These are phyloP conservation scores for Penaeus indicus DNA, from an alignment of 1,140 invertebrate genomes.

Conservation along the genomic window DNA sequence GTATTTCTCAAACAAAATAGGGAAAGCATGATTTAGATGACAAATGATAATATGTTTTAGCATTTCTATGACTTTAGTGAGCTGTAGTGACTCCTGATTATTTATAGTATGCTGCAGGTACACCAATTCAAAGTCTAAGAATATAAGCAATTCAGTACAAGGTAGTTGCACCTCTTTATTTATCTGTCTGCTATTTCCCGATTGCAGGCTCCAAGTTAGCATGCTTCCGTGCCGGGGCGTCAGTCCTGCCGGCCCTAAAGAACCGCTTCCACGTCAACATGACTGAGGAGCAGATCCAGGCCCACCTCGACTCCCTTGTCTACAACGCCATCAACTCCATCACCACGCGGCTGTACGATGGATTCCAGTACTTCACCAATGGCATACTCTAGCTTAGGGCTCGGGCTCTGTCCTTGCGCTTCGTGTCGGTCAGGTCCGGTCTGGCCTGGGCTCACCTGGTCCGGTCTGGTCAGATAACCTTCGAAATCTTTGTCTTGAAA, in stretches of 20 bases:
- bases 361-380: conserved; percentile 99
- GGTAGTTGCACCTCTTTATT: background rate
- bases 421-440: background rate
- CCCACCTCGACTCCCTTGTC: conserved; percentile 92
- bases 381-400: conserved; percentile 81
- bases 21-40: too few relatives aligned
- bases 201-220: conserved; percentile 91
- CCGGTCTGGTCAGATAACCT: too few relatives aligned
- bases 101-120: too few relatives aligned
- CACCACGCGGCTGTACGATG: conserved; percentile 98
- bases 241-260: conserved; percentile 87
- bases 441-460: too few relatives aligned
- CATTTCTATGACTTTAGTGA: too few relatives aligned
- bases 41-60: too few relatives aligned
- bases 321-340: conserved; percentile 94
- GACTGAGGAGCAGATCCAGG: conserved; percentile 95
- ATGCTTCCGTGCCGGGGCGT: conserved; percentile 92
- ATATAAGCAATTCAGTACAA: too few relatives aligned
- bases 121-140: too few relatives aligned
- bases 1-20: too few relatives aligned
- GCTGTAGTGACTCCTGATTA: too few relatives aligned
- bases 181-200: background rate
- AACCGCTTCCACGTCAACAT: conserved; percentile 94
- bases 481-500: too few relatives aligned
- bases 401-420: background rate